Evolutionary conservation across 2,113 vertebrate genomes (phyloP).

Genomic region (Hystrix cristata): DNA sequence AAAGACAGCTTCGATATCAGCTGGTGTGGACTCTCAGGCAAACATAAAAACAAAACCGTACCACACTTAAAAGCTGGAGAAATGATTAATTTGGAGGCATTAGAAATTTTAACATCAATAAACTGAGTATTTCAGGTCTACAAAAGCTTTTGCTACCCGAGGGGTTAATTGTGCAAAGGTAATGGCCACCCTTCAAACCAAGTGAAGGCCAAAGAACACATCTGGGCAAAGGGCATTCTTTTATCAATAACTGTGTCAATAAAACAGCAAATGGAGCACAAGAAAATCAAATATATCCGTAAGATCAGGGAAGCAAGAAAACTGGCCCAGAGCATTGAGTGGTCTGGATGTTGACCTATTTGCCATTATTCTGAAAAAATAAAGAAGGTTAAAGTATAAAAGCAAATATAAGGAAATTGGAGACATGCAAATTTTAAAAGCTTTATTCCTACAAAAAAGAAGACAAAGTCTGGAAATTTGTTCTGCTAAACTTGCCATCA

Average conservation of each 20-base stretch:
- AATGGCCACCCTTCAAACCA: slow-evolving; percentile 11
- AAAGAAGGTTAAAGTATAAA: slow-evolving; percentile 16
- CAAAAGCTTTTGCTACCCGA: slow-evolving; percentile 43
- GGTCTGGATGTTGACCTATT: slow-evolving; percentile 16
- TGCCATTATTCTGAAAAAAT: neutral
- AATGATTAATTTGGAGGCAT: slow-evolving; percentile 33
- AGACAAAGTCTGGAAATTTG: slow-evolving; percentile 33
- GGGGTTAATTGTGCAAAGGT: slow-evolving; percentile 65
- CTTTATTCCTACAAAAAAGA: neutral
- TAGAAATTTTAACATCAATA: slow-evolving; percentile 42
- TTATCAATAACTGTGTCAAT: slow-evolving; percentile 62
- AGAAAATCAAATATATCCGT: slow-evolving; percentile 56
- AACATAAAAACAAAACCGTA: slow-evolving; percentile 35
- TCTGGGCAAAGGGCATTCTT: slow-evolving; percentile 63
- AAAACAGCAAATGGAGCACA: slow-evolving; percentile 60
- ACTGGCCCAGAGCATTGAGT: slow-evolving; percentile 18
- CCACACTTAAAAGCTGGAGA: neutral
- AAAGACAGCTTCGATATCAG: neutral
- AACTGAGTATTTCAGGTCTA: neutral
- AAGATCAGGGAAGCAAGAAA: slow-evolving; percentile 57
- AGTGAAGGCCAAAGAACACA: slow-evolving; percentile 66
- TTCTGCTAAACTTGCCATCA: slow-evolving; percentile 21
- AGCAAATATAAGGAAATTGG: slow-evolving; percentile 36
- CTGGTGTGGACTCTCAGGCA: neutral
- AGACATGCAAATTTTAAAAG: slow-evolving; percentile 9